Conservation (phyloP, 2,888 invertebrate species). For the Girardia tigrina region DNA sequence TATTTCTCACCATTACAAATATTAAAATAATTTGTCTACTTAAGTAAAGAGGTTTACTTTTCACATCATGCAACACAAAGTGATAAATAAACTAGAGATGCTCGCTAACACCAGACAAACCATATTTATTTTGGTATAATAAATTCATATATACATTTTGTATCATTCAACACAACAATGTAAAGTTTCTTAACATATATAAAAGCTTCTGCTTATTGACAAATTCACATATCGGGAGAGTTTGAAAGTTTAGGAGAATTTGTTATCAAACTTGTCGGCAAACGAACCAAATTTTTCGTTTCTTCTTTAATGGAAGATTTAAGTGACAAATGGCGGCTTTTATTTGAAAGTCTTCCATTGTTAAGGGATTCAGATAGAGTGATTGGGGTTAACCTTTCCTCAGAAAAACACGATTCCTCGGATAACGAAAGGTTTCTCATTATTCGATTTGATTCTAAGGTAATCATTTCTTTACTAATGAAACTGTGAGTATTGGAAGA, state of each 20-base stretch:
- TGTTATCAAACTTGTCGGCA: neutral
- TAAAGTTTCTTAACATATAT: too few species aligned
- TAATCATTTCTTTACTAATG: neutral
- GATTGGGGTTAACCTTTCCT: neutral
- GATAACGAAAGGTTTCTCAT: neutral
- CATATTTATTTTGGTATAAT: neutral
- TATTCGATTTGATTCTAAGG: neutral
- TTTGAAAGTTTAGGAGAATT: neutral
- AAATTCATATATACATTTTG: too few species aligned
- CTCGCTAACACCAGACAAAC: neutral
- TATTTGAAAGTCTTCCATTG: neutral
- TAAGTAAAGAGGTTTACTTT: too few species aligned
- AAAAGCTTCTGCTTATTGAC: too few species aligned
- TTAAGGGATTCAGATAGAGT: neutral
- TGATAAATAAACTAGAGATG: too few species aligned
- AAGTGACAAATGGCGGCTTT: neutral
- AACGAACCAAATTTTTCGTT: neutral
- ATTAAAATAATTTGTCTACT: too few species aligned
- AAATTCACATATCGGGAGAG: neutral
- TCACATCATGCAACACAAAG: too few species aligned
- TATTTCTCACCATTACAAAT: too few species aligned
- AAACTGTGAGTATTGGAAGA: neutral
- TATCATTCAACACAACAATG: too few species aligned
- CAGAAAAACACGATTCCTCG: neutral
- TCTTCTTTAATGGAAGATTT: neutral